A percentile compares a stretch with the other conserved stretches of the same genome.
These are phyloP conservation scores for Chaenodraco wilsoni DNA, from an alignment of 2,797 vertebrate species.

Conservation along the genomic window DNA sequence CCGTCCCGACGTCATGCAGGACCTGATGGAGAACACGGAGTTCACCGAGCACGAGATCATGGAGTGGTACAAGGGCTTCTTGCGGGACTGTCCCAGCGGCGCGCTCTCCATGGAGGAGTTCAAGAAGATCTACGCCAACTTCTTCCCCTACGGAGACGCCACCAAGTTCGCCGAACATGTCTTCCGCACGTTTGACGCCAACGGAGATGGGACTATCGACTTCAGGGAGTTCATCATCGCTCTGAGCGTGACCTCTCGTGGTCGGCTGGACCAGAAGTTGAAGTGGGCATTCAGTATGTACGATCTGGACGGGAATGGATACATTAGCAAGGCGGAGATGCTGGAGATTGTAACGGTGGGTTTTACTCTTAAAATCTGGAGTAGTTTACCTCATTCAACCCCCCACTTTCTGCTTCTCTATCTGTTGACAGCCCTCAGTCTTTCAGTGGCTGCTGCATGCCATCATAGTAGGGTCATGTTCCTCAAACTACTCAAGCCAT, in stretches of 20 bases:
- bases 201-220: constrained; percentile 96
- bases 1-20: constrained; percentile 98
- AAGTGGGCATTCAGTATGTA: constrained; percentile 99
- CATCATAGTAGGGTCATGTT: constrained; percentile 13
- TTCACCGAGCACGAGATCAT: constrained; percentile 98
- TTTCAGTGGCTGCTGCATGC: constrained; percentile 2
- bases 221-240: constrained; percentile 99
- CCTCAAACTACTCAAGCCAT: constrained; percentile 28
- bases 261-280: constrained; percentile 97
- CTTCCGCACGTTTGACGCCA: constrained; percentile 98
- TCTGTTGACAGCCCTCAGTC: background rate
- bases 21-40: constrained; percentile 97
- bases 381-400: background rate
- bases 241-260: constrained; percentile 94
- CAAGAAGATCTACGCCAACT: constrained; percentile 99
- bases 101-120: constrained; percentile 98
- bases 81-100: constrained; percentile 98
- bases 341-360: constrained; percentile 97
- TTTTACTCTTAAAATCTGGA: background rate
- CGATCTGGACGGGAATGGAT: constrained; percentile 94
- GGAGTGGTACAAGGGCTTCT: constrained; percentile 99
- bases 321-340: constrained; percentile 99
- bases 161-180: constrained; percentile 98
- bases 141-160: constrained; percentile 98
- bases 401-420: background rate